phyloP scores from a whole-genome alignment of 1,140 invertebrate genomes.

The Steinernema feltiae region DNA sequence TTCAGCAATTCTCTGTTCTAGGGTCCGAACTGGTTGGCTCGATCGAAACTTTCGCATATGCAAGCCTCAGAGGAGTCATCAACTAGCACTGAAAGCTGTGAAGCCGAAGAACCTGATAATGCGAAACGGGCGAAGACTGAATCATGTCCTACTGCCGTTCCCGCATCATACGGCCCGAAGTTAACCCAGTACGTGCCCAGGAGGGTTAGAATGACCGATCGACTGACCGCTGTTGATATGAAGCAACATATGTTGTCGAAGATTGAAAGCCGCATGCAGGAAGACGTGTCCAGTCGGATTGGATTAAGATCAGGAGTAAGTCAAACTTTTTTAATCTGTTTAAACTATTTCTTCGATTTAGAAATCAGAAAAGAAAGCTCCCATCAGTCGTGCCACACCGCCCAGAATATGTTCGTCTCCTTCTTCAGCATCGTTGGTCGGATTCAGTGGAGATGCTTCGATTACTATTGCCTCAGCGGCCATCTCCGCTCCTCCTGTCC shows the following conservation, averaged over 20 bases:
- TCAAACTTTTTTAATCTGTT: not conserved
- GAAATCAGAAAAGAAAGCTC: not conserved
- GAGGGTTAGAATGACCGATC: not conserved
- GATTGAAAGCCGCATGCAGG: not conserved
- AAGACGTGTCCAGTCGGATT: not conserved
- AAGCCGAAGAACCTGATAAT: not conserved
- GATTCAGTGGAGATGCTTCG: not conserved
- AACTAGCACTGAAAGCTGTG: not conserved
- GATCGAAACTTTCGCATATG: not conserved
- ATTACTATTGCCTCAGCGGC: not conserved
- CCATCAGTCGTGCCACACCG: not conserved
- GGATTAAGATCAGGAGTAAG: not conserved
- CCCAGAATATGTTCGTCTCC: not conserved
- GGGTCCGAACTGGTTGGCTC: not conserved
- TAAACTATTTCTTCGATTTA: not conserved
- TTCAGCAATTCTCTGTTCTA: not conserved
- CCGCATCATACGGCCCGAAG: not conserved
- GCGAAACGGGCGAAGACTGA: not conserved
- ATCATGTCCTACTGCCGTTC: too few relatives aligned
- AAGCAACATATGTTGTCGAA: not conserved
- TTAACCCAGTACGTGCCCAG: not conserved
- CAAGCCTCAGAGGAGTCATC: not conserved
- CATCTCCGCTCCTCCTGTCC: not conserved
- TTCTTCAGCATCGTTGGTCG: too few relatives aligned
- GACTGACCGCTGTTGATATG: not conserved